These are phyloP conservation scores for Ophonus ardosiacus DNA, from an alignment of 2,888 invertebrate genomes.

Conservation along the genomic window DNA sequence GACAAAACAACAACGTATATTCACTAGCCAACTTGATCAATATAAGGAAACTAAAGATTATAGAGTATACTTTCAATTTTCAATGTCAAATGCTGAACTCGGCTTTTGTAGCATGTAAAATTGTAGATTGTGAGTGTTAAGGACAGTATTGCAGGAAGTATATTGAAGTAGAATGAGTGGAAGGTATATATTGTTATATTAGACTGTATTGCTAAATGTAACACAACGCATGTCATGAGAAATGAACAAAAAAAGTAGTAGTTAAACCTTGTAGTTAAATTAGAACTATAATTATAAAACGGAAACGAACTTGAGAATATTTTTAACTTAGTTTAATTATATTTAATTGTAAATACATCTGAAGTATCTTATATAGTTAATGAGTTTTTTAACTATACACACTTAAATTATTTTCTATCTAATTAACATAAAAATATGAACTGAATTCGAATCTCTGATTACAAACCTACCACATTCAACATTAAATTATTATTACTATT, in stretches of 20 bases:
- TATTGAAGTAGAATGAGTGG: too few relatives aligned
- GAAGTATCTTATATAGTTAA: too few relatives aligned
- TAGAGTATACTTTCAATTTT: conserved; percentile 51
- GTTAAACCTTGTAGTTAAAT: neutral
- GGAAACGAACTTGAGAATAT: neutral
- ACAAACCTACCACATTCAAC: too few relatives aligned
- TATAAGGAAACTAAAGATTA: neutral
- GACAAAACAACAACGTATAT: neutral
- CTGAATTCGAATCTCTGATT: too few relatives aligned
- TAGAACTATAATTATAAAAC: neutral
- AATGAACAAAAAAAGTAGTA: neutral
- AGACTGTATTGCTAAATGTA: neutral
- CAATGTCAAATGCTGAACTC: conserved; percentile 35
- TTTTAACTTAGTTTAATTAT: neutral
- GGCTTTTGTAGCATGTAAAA: neutral
- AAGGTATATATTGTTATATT: neutral
- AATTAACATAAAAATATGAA: too few relatives aligned
- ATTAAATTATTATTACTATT: too few relatives aligned
- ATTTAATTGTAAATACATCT: neutral
- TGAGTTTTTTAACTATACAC: too few relatives aligned
- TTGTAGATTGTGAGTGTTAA: neutral
- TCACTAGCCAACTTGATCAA: neutral
- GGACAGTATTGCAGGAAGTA: neutral
- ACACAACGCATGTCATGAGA: too few relatives aligned
- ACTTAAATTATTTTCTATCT: too few relatives aligned